phyloP scores from a whole-genome alignment of 2,113 vertebrate genomes.

The Onychostruthus taczanowskii region DNA sequence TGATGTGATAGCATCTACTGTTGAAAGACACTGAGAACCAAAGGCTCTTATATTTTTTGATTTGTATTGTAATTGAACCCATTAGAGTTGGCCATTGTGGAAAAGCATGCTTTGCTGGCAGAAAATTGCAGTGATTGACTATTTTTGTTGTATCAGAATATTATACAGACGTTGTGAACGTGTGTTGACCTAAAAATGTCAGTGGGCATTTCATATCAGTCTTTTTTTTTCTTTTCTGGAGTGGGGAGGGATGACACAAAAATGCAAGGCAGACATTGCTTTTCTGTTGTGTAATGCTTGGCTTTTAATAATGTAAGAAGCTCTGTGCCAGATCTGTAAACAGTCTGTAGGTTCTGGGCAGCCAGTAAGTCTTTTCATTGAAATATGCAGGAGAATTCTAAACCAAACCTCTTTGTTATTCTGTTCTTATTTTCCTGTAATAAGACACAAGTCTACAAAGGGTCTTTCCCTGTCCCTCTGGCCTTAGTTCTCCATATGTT shows the following conservation, averaged over 20 bases:
- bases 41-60: background rate
- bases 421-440: background rate
- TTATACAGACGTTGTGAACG: background rate
- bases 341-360: background rate
- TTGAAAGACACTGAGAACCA: background rate
- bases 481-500: background rate
- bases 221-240: background rate
- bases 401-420: background rate
- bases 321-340: background rate
- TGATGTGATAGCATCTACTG: background rate
- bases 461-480: background rate
- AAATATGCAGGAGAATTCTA: background rate
- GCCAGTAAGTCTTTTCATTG: background rate
- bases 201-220: background rate
- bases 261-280: background rate
- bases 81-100: background rate
- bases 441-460: background rate
- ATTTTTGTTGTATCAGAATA: background rate
- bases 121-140: background rate
- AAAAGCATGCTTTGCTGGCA: background rate
- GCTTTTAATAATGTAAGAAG: background rate
- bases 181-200: slow-evolving; percentile 48
- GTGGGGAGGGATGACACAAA: background rate
- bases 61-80: background rate
- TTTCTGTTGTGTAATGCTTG: background rate